Evolutionary conservation across 2,797 vertebrate genomes (phyloP).

Genomic region (Catamblyrhynchus diadema): DNA sequence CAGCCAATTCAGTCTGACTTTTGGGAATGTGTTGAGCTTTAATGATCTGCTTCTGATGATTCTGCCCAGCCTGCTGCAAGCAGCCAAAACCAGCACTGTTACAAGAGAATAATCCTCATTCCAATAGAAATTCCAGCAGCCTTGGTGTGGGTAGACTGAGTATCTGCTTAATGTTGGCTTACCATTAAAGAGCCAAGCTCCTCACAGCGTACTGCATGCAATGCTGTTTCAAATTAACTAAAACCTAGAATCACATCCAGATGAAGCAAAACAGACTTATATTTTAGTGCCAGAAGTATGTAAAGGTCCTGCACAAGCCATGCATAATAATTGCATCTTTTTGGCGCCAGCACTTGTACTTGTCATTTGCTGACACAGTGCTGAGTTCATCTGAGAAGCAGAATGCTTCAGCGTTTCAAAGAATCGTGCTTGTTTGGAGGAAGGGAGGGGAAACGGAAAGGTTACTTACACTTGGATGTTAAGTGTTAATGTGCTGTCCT

Average conservation of each 20-base stretch:
- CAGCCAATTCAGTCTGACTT: background rate
- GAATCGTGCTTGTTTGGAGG: background rate
- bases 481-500: background rate
- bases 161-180: background rate
- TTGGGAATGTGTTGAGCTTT: background rate
- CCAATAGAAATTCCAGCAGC: background rate
- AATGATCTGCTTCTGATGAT: background rate
- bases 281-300: background rate
- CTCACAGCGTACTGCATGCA: accelerated
- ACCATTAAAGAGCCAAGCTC: background rate
- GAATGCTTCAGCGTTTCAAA: background rate
- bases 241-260: background rate
- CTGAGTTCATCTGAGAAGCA: background rate
- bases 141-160: background rate
- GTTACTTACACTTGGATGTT: background rate
- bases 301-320: background rate
- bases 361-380: background rate
- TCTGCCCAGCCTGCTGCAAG: background rate
- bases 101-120: background rate
- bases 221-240: conserved; percentile 24
- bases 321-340: background rate
- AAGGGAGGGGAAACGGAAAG: background rate
- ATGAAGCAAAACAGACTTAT: background rate
- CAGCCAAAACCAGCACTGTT: background rate
- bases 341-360: background rate